Conservation (phyloP, 1,140 invertebrate species). For the Hycleus cichorii region DNA sequence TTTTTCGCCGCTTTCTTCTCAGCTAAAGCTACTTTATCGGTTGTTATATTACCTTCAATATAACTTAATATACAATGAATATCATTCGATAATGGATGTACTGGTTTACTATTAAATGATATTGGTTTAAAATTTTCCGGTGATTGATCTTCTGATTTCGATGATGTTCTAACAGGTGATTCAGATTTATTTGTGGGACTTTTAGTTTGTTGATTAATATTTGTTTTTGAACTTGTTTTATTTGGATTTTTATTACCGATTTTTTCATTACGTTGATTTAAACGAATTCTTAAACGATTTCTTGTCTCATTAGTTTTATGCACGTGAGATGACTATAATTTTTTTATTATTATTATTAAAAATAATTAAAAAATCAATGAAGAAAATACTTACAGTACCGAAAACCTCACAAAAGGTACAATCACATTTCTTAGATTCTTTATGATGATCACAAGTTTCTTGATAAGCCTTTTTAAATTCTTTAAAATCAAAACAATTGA, state of each 20-base stretch:
- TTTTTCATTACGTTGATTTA: conserved; percentile 37
- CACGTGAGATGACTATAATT: conserved; percentile 10
- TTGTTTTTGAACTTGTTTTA: background rate
- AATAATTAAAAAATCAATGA: background rate
- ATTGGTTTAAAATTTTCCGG: conserved; percentile 1
- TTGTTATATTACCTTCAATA: conserved; percentile 34
- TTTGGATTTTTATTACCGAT: background rate
- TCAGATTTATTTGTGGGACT: conserved; percentile 18
- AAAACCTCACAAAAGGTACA: conserved; percentile 38
- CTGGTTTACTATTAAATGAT: background rate
- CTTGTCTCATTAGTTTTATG: conserved; percentile 42
- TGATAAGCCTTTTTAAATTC: conserved; percentile 17
- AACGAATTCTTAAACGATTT: conserved; percentile 43
- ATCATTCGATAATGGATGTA: conserved; percentile 18
- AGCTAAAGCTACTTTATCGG: conserved; percentile 32
- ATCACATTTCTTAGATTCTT: conserved; percentile 33
- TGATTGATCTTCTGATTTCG: conserved; percentile 6
- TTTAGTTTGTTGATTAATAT: conserved; percentile 6
- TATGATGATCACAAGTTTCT: conserved; percentile 16
- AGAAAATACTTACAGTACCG: conserved; percentile 18
- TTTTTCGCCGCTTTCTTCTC: conserved; percentile 39
- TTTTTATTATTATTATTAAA: background rate
- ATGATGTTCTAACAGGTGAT: conserved; percentile 19
- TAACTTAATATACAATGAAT: conserved; percentile 36
- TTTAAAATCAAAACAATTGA: background rate